Conservation (phyloP, 2,797 vertebrate genomes). For the Chaetophractus vellerosus region DNA sequence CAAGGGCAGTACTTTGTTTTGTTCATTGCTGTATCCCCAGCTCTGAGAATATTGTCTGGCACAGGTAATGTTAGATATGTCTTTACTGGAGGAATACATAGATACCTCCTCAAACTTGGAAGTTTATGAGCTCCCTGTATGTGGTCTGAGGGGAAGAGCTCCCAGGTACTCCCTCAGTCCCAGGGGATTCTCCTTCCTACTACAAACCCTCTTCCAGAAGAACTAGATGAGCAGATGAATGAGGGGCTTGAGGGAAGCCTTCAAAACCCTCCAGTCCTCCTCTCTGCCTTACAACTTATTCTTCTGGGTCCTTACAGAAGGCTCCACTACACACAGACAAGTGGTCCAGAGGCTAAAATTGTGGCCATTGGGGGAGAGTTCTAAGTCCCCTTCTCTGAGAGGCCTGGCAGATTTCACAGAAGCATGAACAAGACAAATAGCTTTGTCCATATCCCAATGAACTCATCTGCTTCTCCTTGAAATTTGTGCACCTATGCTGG, state of each 20-base stretch:
- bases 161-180: background rate
- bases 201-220: background rate
- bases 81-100: background rate
- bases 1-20: background rate
- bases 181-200: background rate
- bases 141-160: background rate
- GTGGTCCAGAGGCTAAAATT: background rate
- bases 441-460: background rate
- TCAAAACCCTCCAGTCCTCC: background rate
- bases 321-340: background rate
- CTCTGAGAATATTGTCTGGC: background rate
- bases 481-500: background rate
- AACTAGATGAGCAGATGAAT: background rate
- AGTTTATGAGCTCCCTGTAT: background rate
- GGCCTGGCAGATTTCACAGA: background rate
- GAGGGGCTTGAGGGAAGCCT: fast-evolving
- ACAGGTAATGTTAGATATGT: background rate
- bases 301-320: background rate
- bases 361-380: background rate
- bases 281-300: fast-evolving
- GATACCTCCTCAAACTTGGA: background rate
- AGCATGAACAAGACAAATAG: background rate
- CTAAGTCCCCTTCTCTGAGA: background rate
- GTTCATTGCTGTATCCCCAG: background rate
- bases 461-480: background rate